Evolutionary conservation across 1,140 invertebrate genomes (phyloP), one percentile per base, ranked within the genome.

Genomic region (Drosophila mauritiana): DNA sequence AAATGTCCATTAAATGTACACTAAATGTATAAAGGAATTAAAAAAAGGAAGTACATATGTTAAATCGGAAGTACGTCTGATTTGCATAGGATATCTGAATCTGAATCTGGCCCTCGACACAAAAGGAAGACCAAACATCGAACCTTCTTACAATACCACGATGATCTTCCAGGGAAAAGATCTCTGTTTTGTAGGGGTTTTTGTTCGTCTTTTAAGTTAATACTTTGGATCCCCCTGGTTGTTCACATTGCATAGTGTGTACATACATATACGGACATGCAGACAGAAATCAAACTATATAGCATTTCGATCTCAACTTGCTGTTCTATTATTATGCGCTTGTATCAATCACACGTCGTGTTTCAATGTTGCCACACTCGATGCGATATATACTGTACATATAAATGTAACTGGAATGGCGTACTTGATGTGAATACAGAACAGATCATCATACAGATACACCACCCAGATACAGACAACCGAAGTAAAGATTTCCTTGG

Each of bases 291-390:
- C 17, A 65, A 49, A 56, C 27, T 17, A 43, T 25, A 53, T 17
- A 51, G 13, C 45, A 37, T 69, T 65, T 69, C 48, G 34, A 69
- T 46, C n/a, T 42, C 45, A 67, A 48, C 64, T 65, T 25, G 43
- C 52, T 70, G 64, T 70, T 70, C 25, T 20, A 43, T 70, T 70
- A 49, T 27, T 57, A 57, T 49, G 37, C 68, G 25, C 53, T 57
- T 72, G 43, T 54, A 56, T 70, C 31, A 31, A 56, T 70, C 31
- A 31, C 64, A 57, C 64, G 52, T 57, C 67, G 68, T 72, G 27
- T 49, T 70, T 72, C 27, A 57, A 72, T 70, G 64, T 70, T 70
- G 51, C 51, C 67, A 70, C 64, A 37, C 36, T 70, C 51, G 64
- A 56, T 34, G 68, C 64, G 27, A 57, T 55, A 15, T 11, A 55